Percentiles rank a stretch among this genome's conserved stretches.
phyloP scores from a whole-genome alignment of 2,113 vertebrate genomes.

The Eolophus roseicapilla region DNA sequence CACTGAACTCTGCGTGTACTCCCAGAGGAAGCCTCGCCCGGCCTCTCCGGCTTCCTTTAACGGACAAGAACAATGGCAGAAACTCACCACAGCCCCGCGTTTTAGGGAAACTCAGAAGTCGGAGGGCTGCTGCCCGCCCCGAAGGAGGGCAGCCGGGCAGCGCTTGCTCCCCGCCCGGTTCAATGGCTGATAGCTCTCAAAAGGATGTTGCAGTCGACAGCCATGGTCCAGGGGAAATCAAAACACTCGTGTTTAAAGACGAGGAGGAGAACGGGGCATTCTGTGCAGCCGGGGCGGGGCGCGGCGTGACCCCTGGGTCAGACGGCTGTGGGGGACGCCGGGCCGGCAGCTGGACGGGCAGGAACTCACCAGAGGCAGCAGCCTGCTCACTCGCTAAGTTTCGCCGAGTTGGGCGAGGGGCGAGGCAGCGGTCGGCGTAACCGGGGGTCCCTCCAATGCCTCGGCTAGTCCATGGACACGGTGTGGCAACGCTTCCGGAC shows the following conservation, averaged over 20 bases:
- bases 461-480: background rate
- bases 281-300: background rate
- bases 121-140: background rate
- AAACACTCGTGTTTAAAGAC: background rate
- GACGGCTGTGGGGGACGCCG: background rate
- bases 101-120: background rate
- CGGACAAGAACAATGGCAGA: background rate
- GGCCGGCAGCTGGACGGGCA: background rate
- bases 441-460: background rate
- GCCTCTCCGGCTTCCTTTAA: background rate
- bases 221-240: fast-evolving
- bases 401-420: background rate
- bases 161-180: background rate
- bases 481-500: background rate
- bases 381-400: constrained; percentile 5
- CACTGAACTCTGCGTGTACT: background rate
- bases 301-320: no score
- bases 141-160: background rate
- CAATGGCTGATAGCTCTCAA: background rate
- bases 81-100: background rate
- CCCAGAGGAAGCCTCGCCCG: background rate
- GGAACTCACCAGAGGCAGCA: constrained; percentile 34
- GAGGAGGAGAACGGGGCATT: no score
- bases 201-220: background rate
- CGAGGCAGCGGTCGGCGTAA: background rate